Percentiles rank a stretch among this genome's conserved stretches.
These are phyloP conservation scores for Drosophila parabipectinata DNA, from an alignment of 1,140 invertebrate genomes.

Conservation along the genomic window DNA sequence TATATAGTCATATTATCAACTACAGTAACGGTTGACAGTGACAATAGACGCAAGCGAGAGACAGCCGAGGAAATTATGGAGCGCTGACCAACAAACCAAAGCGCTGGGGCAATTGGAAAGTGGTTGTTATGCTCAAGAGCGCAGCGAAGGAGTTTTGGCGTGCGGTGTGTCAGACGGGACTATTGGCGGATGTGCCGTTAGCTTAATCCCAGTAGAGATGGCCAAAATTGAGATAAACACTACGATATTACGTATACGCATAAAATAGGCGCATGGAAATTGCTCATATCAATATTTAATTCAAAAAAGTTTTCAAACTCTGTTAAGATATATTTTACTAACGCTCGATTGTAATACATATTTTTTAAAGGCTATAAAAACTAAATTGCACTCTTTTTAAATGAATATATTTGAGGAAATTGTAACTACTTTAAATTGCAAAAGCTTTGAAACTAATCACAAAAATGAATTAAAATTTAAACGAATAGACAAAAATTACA, in stretches of 20 bases:
- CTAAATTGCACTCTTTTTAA: background rate
- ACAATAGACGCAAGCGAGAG: conserved; percentile 44
- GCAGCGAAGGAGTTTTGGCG: conserved; percentile 37
- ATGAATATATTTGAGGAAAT: background rate
- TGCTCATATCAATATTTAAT: too few species aligned
- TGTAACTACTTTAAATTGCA: background rate
- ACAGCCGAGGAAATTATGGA: conserved; percentile 67
- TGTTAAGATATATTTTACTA: too few species aligned
- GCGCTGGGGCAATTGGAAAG: conserved; percentile 65
- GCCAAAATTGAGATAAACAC: background rate
- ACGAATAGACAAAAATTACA: background rate
- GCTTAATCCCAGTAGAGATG: background rate
- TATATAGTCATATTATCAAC: background rate
- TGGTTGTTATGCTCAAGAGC: conserved; percentile 66
- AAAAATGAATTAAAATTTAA: background rate
- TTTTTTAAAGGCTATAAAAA: background rate
- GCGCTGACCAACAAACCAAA: conserved; percentile 61
- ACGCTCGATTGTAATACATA: too few species aligned
- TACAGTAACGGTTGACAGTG: conserved; percentile 41
- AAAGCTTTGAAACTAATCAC: background rate
- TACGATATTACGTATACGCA: background rate
- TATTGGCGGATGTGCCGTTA: conserved; percentile 8
- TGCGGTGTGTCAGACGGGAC: conserved; percentile 6
- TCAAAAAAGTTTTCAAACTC: too few species aligned
- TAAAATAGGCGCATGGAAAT: too few species aligned